Evolutionary conservation across 1,140 invertebrate genomes (phyloP).

Genomic region (Drosophila grimshawi): DNA sequence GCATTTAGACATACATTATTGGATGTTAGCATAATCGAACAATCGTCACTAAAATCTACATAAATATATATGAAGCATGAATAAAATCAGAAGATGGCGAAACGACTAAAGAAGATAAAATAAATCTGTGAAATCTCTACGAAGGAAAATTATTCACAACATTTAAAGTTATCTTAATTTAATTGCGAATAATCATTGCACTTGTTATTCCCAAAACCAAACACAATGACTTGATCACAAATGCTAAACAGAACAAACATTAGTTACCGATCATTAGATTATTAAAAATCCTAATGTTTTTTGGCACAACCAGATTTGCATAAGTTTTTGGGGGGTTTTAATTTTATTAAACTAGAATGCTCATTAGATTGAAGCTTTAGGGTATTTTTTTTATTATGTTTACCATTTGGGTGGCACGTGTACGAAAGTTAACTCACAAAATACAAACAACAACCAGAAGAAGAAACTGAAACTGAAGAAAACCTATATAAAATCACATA

Average conservation of each 20-base stretch:
- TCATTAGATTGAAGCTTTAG: neutral
- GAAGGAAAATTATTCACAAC: neutral
- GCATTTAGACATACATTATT: slow-evolving; percentile 49
- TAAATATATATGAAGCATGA: slow-evolving; percentile 19
- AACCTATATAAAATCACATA: slow-evolving; percentile 19
- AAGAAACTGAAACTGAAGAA: neutral
- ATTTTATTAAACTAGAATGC: slow-evolving; percentile 9
- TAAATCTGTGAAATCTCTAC: neutral
- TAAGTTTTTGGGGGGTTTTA: neutral
- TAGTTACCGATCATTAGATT: neutral
- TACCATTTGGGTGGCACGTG: slow-evolving; percentile 5
- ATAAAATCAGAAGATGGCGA: neutral
- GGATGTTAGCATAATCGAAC: slow-evolving; percentile 38
- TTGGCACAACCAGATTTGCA: slow-evolving; percentile 17
- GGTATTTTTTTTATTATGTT: neutral
- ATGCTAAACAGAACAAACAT: slow-evolving; percentile 8
- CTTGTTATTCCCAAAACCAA: neutral
- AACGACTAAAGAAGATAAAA: neutral
- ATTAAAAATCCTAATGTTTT: neutral
- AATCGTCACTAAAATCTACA: slow-evolving; percentile 27
- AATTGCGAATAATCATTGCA: slow-evolving; percentile 15
- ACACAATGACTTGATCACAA: neutral
- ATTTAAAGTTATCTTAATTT: slow-evolving; percentile 6
- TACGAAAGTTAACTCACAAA: slow-evolving; percentile 19
- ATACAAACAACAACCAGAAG: slow-evolving; percentile 6